A percentile compares a stretch with the other conserved stretches of the same genome.
These are phyloP conservation scores for Caenorhabditis sp. DNA, from an alignment of 2,888 invertebrate genomes.

Conservation along the genomic window DNA sequence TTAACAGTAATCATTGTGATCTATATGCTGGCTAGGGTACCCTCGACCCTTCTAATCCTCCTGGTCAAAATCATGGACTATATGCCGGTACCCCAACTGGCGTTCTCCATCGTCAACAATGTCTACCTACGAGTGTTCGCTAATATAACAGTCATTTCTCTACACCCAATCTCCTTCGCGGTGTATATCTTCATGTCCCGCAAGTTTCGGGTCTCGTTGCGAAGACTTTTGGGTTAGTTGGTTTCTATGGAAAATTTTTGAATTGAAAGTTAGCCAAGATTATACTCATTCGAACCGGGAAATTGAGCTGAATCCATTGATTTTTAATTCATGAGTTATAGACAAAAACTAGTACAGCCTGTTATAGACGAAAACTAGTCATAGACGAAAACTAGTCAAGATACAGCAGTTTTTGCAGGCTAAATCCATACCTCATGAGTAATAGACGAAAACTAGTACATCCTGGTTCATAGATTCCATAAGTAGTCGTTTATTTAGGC, in stretches of 20 bases:
- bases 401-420: no score
- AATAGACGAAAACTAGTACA: no score
- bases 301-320: no score
- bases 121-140: conserved; percentile 65
- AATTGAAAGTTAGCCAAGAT: neutral
- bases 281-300: neutral
- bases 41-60: conserved; percentile 70
- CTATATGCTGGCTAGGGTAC: conserved; percentile 73
- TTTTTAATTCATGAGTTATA: no score
- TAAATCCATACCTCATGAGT: no score
- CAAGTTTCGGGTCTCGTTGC: conserved; percentile 70
- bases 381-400: no score
- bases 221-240: conserved; percentile 66
- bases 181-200: conserved; percentile 76
- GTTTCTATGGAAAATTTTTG: neutral
- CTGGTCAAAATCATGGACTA: conserved; percentile 68
- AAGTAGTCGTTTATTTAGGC: no score
- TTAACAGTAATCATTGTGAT: conserved; percentile 75
- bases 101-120: conserved; percentile 66
- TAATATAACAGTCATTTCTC: conserved; percentile 73
- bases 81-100: conserved; percentile 56
- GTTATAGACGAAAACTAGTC: no score
- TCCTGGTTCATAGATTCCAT: no score
- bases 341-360: no score
- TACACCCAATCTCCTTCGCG: conserved; percentile 76